A percentile compares a stretch with the other conserved stretches of the same genome.
Conservation (phyloP, 2,888 invertebrate genomes). For the Philereme transversata region DNA sequence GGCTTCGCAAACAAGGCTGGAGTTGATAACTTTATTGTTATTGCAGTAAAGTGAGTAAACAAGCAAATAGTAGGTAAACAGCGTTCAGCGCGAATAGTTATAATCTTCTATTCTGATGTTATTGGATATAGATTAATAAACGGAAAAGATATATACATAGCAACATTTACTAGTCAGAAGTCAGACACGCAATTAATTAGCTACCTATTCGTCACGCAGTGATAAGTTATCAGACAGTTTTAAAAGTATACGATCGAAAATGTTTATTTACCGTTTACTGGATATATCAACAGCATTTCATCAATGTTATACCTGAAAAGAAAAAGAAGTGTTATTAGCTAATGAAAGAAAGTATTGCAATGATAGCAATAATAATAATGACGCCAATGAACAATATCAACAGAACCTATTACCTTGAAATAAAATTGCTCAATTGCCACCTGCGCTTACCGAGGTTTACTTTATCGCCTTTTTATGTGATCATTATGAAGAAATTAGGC, state of each 20-base stretch:
- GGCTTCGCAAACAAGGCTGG: slow-evolving; percentile 53
- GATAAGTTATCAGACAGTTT: background rate
- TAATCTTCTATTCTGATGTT: too few relatives aligned
- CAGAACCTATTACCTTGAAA: slow-evolving; percentile 10
- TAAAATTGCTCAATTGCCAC: slow-evolving; percentile 16
- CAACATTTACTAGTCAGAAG: background rate
- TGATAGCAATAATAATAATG: background rate
- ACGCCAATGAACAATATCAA: slow-evolving; percentile 18
- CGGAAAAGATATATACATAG: too few relatives aligned
- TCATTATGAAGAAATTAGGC: slow-evolving; percentile 17
- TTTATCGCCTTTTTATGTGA: slow-evolving; percentile 16
- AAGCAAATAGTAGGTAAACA: slow-evolving; percentile 29
- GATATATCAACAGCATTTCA: background rate
- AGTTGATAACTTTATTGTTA: slow-evolving; percentile 66
- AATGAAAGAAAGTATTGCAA: background rate
- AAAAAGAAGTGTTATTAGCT: slow-evolving; percentile 1
- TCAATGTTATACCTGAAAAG: slow-evolving; percentile 28
- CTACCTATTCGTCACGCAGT: slow-evolving; percentile 1
- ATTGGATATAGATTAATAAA: background rate
- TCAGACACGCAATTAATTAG: background rate
- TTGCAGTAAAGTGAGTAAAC: slow-evolving; percentile 42
- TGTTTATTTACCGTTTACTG: slow-evolving; percentile 19
- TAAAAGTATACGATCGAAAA: background rate
- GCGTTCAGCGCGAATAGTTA: slow-evolving; percentile 9
- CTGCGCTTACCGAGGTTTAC: slow-evolving; percentile 6